A percentile compares a stretch with the other conserved stretches of the same genome.
phyloP scores from a whole-genome alignment of 2,113 vertebrate genomes.

The Maccullochella peelii region DNA sequence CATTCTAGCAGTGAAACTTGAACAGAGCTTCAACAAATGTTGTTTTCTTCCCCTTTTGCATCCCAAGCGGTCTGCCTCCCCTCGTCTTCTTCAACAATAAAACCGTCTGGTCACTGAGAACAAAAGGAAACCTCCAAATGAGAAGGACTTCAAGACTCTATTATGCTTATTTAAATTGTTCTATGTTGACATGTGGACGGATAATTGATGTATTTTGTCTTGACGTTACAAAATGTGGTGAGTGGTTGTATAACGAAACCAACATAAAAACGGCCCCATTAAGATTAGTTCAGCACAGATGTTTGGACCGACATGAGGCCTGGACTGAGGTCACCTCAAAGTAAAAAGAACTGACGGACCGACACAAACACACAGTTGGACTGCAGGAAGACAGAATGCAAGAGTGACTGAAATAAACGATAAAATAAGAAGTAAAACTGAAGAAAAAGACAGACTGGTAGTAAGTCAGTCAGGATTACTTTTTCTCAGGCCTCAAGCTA shows the following conservation, averaged over 20 bases:
- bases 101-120: conserved; percentile 47
- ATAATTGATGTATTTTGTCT: conserved; percentile 53
- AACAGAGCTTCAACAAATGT: conserved; percentile 43
- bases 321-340: conserved; percentile 6
- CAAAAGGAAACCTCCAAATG: conserved; percentile 48
- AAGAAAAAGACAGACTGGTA: neutral
- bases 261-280: conserved; percentile 37
- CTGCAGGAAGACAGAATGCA: neutral
- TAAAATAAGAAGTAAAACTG: neutral
- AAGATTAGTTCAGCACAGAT: conserved; percentile 51
- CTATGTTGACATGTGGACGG: conserved; percentile 35
- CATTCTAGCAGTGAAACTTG: conserved; percentile 33
- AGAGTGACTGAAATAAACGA: neutral
- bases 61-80: neutral
- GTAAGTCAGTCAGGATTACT: neutral
- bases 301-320: conserved; percentile 37
- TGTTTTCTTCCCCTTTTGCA: conserved; percentile 46
- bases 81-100: conserved; percentile 37
- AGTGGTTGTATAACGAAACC: conserved; percentile 44
- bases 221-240: conserved; percentile 41
- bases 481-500: neutral
- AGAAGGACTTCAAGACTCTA: conserved; percentile 34
- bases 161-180: conserved; percentile 40
- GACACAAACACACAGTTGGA: neutral
- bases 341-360: conserved; percentile 3